Conservation (phyloP, 2,113 vertebrate genomes). For the Gymnorhina tibicen region DNA sequence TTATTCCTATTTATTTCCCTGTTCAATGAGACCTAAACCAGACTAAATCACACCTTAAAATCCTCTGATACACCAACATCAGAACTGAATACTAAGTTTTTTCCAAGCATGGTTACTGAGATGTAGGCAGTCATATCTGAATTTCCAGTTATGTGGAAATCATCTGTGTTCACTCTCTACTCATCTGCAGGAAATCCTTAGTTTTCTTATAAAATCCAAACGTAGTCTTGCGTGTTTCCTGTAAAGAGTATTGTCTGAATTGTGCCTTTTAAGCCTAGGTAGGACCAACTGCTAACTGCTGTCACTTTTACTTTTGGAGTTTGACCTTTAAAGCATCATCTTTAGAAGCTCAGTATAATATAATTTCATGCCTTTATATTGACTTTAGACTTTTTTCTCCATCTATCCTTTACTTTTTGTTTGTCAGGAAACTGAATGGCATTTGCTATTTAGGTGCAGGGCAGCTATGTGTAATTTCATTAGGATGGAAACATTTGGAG, state of each 20-base stretch:
- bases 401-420: not conserved
- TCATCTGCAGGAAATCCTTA: not conserved
- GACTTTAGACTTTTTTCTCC: not conserved
- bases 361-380: not conserved
- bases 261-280: not conserved
- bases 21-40: not conserved
- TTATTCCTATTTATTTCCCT: not conserved
- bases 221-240: not conserved
- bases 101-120: not conserved
- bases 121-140: not conserved
- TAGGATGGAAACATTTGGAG: not conserved
- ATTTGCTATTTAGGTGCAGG: not conserved
- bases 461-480: not conserved
- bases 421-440: not conserved
- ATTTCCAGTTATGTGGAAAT: not conserved
- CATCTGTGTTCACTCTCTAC: not conserved
- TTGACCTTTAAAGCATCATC: not conserved
- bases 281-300: not conserved
- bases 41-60: not conserved
- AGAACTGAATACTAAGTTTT: not conserved
- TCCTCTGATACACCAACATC: accelerated
- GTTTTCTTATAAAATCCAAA: not conserved
- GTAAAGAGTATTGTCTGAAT: not conserved
- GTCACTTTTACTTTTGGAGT: not conserved
- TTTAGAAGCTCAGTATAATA: not conserved